These are phyloP conservation scores for Schlechtendalia chinensis DNA, from an alignment of 1,140 invertebrate species.

Conservation along the genomic window DNA sequence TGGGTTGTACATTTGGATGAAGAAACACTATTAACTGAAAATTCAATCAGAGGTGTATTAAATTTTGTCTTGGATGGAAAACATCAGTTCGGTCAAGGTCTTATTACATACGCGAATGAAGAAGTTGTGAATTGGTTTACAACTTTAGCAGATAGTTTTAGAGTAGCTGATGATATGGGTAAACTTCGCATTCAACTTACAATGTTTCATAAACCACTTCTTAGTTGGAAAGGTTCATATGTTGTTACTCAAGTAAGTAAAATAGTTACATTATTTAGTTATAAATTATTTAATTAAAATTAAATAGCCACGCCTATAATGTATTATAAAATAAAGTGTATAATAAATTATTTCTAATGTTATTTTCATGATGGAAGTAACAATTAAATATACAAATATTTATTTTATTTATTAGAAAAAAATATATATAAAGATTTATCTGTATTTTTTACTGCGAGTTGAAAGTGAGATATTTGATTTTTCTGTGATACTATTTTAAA, in stretches of 20 bases:
- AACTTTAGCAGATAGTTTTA: slow-evolving; percentile 91
- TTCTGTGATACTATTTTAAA: too few relatives aligned
- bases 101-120: slow-evolving; percentile 97
- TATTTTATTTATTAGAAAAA: too few relatives aligned
- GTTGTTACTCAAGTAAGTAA: slow-evolving; percentile 82
- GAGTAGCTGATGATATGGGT: slow-evolving; percentile 96
- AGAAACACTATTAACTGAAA: slow-evolving; percentile 92
- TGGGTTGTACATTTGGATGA: slow-evolving; percentile 99
- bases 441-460: too few relatives aligned
- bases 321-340: too few relatives aligned
- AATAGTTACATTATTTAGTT: not conserved
- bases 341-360: too few relatives aligned
- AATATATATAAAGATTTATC: too few relatives aligned
- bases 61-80: slow-evolving; percentile 95
- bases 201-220: slow-evolving; percentile 90
- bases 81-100: slow-evolving; percentile 94
- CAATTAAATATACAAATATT: too few relatives aligned
- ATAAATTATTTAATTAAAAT: not conserved
- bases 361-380: too few relatives aligned
- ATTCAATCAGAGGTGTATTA: slow-evolving; percentile 84
- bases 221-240: slow-evolving; percentile 97
- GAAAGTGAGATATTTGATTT: too few relatives aligned
- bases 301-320: not conserved
- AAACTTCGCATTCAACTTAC: slow-evolving; percentile 90
- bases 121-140: slow-evolving; percentile 96